A percentile compares a stretch with the other conserved stretches of the same genome.
phyloP scores from a whole-genome alignment of 1,140 invertebrate genomes.

The Pachyrhynchus sulphureomaculatus region DNA sequence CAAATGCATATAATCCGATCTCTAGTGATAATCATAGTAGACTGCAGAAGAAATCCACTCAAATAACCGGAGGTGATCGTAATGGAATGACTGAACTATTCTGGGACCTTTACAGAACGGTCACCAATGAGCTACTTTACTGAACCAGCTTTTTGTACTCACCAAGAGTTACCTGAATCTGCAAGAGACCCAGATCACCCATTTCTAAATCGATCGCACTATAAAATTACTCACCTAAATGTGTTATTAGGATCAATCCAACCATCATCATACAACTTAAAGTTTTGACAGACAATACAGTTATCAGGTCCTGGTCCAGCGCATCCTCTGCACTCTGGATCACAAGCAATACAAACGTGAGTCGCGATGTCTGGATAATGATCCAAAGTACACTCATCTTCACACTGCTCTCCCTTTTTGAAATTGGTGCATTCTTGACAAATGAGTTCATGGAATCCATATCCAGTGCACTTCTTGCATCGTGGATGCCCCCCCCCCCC shows the following conservation, averaged over 20 bases:
- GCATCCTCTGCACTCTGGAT: conserved; percentile 81
- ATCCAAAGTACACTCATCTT: conserved; percentile 84
- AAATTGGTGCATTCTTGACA: conserved; percentile 85
- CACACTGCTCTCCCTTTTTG: conserved; percentile 85
- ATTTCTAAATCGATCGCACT: no score
- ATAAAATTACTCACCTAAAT: conserved; percentile 20
- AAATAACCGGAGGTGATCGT: no score
- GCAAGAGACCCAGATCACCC: no score
- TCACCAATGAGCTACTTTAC: no score
- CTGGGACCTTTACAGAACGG: no score
- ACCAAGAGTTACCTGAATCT: no score
- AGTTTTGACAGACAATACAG: conserved; percentile 83
- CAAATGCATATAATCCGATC: no score
- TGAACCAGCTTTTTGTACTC: no score
- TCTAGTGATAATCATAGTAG: no score
- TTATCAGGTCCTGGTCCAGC: conserved; percentile 73
- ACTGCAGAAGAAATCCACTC: no score
- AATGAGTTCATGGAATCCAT: conserved; percentile 80
- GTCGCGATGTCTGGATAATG: conserved; percentile 76
- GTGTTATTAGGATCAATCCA: conserved; percentile 59
- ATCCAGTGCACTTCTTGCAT: conserved; percentile 85
- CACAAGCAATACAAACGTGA: conserved; percentile 77
- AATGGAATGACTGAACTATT: no score
- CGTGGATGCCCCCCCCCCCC: conserved; percentile 63
- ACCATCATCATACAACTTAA: conserved; percentile 72